These are phyloP conservation scores for Corythaixoides concolor DNA, from an alignment of 2,113 vertebrate species.

Conservation along the genomic window DNA sequence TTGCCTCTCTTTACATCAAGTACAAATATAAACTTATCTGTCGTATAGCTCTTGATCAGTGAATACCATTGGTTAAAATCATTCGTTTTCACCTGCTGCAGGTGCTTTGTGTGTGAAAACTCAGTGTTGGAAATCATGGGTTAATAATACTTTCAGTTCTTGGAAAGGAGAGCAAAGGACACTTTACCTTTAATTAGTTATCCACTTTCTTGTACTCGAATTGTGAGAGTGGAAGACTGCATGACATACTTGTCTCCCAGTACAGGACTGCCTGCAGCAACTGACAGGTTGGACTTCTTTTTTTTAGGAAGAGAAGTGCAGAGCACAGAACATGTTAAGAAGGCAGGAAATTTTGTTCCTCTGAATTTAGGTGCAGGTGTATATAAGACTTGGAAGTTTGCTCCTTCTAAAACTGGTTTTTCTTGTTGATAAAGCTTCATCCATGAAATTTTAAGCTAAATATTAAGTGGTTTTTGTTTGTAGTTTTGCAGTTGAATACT, in stretches of 20 bases:
- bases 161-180: not conserved
- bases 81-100: not conserved
- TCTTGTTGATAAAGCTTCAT: not conserved
- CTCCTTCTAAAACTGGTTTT: not conserved
- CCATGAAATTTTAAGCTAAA: not conserved
- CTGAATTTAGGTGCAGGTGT: not conserved
- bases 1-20: not conserved
- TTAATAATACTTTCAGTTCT: not conserved
- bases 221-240: not conserved
- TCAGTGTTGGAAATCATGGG: not conserved
- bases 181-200: not conserved
- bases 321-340: not conserved
- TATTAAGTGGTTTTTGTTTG: not conserved
- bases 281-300: not conserved
- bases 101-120: not conserved
- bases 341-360: not conserved
- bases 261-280: not conserved
- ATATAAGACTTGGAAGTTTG: not conserved
- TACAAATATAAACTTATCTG: not conserved
- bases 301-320: not conserved
- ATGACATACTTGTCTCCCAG: accelerated
- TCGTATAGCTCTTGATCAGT: not conserved
- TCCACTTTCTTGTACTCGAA: accelerated
- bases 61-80: not conserved
- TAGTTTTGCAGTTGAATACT: not conserved